phyloP scores from a whole-genome alignment of 2,113 vertebrate species.

The Hemichromis elongatus region DNA sequence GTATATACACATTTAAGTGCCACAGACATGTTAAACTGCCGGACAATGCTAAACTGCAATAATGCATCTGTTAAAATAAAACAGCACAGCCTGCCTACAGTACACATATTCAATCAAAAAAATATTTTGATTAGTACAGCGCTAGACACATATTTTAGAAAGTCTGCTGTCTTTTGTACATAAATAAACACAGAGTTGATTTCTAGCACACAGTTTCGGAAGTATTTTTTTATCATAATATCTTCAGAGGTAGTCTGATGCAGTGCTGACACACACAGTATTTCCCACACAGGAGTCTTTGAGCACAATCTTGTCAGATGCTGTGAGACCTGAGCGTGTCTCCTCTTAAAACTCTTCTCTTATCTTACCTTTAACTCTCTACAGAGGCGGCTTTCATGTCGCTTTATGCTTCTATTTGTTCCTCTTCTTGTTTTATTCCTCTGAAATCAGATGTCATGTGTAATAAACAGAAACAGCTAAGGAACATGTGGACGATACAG shows the following conservation, averaged over 20 bases:
- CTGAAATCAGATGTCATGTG: neutral
- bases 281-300: neutral
- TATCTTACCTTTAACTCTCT: conserved; percentile 7
- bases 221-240: too few species aligned
- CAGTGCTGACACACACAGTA: neutral
- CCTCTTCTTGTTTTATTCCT: neutral
- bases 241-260: neutral
- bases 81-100: neutral
- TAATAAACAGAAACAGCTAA: neutral
- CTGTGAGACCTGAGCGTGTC: neutral
- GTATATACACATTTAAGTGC: neutral
- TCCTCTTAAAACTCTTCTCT: neutral
- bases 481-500: neutral
- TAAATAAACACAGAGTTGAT: too few species aligned
- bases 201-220: neutral
- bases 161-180: neutral
- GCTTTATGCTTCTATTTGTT: neutral
- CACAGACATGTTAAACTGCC: neutral
- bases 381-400: neutral
- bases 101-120: neutral
- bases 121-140: neutral
- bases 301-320: too few species aligned
- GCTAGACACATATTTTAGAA: neutral
- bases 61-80: neutral
- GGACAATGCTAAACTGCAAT: neutral